Conservation (phyloP, 2,113 vertebrate genomes). For the Ciconia boyciana region DNA sequence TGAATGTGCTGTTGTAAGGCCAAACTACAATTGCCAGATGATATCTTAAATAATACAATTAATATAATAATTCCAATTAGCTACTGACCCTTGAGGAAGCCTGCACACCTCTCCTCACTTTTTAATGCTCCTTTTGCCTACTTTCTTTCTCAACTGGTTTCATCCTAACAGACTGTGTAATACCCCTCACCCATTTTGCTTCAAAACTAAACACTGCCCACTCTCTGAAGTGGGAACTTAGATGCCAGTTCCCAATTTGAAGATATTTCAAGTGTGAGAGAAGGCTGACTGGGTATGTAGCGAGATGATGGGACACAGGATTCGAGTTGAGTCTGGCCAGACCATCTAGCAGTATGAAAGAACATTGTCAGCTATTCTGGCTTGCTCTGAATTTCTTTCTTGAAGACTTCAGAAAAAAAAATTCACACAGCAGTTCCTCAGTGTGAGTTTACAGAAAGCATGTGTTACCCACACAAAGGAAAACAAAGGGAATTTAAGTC, state of each 20-base stretch:
- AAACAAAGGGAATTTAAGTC: background rate
- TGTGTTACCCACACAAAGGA: rapidly evolving
- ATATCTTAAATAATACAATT: background rate
- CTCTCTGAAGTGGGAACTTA: background rate
- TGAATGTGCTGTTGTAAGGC: background rate
- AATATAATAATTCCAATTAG: background rate
- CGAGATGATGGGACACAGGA: background rate
- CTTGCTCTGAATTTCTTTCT: background rate
- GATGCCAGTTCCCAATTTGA: background rate
- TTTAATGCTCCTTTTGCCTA: background rate
- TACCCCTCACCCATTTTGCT: background rate
- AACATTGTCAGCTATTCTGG: background rate
- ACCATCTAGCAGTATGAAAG: background rate
- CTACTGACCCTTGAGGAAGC: background rate
- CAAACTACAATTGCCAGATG: background rate
- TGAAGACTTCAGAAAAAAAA: background rate
- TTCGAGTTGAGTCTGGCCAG: background rate
- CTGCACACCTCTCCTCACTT: background rate
- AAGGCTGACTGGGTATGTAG: background rate
- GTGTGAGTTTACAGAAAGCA: background rate
- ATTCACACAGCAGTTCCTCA: background rate
- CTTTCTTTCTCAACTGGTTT: background rate
- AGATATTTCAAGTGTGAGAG: background rate
- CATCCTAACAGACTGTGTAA: background rate
- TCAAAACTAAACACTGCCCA: background rate